Conservation (phyloP, 2,797 vertebrate species). For the Brachyalestes nurse region DNA sequence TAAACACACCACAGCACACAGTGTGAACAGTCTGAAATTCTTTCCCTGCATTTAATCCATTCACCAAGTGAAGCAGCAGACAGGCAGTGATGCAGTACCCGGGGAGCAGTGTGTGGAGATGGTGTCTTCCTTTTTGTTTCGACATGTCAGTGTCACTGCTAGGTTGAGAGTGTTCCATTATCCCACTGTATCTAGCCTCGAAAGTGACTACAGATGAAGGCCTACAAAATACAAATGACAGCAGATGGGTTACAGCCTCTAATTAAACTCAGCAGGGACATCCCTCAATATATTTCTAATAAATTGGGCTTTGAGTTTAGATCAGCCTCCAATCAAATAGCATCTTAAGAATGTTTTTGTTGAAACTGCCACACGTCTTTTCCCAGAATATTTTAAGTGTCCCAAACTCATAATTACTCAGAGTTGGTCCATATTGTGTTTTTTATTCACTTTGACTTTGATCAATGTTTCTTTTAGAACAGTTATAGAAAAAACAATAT, state of each 20-base stretch:
- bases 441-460: constrained; percentile 43
- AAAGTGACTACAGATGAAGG: neutral
- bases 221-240: neutral
- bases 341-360: constrained; percentile 36
- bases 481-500: constrained; percentile 67
- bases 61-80: no score
- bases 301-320: neutral
- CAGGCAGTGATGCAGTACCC: no score
- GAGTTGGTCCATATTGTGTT: constrained; percentile 49
- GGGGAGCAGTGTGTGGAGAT: no score
- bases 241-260: no score
- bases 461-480: constrained; percentile 63
- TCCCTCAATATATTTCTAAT: neutral
- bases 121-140: no score
- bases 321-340: neutral
- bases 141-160: neutral
- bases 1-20: no score
- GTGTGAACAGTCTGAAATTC: no score
- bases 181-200: neutral
- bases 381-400: constrained; percentile 63
- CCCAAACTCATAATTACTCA: constrained; percentile 54
- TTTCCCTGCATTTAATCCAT: no score
- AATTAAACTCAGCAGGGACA: neutral
- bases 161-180: neutral
- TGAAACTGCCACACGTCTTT: constrained; percentile 18